Conservation (phyloP, 2,797 vertebrate genomes). For the Tapirus indicus region DNA sequence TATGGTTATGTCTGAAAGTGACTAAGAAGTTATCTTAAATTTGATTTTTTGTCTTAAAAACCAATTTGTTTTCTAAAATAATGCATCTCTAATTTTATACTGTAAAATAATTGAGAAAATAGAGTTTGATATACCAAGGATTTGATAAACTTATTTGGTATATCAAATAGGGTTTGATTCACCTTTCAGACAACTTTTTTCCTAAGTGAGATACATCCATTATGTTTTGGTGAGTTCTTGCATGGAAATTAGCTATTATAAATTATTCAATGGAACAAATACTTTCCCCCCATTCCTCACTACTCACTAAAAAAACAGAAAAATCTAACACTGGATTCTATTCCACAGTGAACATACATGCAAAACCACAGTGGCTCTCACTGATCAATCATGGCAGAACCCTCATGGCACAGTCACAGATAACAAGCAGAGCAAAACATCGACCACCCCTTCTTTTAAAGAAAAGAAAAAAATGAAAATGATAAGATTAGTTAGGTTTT, state of each 20-base stretch:
- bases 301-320: conserved; percentile 59
- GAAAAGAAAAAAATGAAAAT: conserved; percentile 35
- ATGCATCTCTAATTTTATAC: conserved; percentile 31
- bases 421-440: conserved; percentile 63
- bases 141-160: not conserved
- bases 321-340: conserved; percentile 54
- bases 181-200: conserved; percentile 34
- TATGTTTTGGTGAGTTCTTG: conserved; percentile 64
- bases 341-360: conserved; percentile 48
- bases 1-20: conserved; percentile 24
- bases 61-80: conserved; percentile 29
- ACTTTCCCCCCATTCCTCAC: conserved; percentile 24
- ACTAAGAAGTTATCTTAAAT: conserved; percentile 21
- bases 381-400: conserved; percentile 24
- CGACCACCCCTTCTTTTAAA: not conserved
- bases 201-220: conserved; percentile 62
- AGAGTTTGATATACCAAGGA: not conserved
- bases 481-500: conserved; percentile 55
- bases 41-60: conserved; percentile 53
- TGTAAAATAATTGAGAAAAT: conserved; percentile 55
- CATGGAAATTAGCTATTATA: conserved; percentile 74
- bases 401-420: not conserved
- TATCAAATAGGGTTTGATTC: conserved; percentile 14
- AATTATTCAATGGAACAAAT: conserved; percentile 75
- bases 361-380: not conserved